phyloP scores from a whole-genome alignment of 2,113 vertebrate species.

The Callopanchax toddi region DNA sequence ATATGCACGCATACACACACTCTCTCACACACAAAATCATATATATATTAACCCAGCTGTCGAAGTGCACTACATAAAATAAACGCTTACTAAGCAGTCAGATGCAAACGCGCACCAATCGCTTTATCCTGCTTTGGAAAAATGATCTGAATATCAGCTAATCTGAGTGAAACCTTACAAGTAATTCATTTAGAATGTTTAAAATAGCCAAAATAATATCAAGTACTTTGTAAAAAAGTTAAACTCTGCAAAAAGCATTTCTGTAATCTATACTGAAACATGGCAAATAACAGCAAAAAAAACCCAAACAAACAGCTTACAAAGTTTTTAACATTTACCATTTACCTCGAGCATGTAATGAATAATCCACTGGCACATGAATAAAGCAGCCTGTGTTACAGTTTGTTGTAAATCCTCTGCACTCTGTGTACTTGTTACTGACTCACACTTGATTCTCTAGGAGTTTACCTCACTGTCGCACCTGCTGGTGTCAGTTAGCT shows the following conservation, averaged over 20 bases:
- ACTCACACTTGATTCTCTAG: background rate
- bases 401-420: background rate
- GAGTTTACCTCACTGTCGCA: background rate
- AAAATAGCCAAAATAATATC: background rate
- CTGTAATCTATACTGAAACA: no score
- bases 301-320: background rate
- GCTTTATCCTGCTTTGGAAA: conserved; percentile 26
- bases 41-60: conserved; percentile 42
- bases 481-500: background rate
- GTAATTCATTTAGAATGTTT: background rate
- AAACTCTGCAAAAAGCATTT: no score
- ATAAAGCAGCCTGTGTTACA: background rate
- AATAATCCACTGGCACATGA: background rate
- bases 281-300: no score
- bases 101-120: conserved; percentile 41
- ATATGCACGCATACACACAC: conserved; percentile 9
- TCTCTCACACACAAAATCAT: conserved; percentile 31
- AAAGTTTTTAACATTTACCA: background rate
- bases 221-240: background rate
- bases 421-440: background rate
- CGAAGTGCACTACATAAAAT: conserved; percentile 41
- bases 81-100: conserved; percentile 63
- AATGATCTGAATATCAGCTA: conserved; percentile 22
- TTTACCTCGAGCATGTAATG: background rate
- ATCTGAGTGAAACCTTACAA: background rate